Conservation (phyloP, 2,113 vertebrate species). For the Sebastes fasciatus region DNA sequence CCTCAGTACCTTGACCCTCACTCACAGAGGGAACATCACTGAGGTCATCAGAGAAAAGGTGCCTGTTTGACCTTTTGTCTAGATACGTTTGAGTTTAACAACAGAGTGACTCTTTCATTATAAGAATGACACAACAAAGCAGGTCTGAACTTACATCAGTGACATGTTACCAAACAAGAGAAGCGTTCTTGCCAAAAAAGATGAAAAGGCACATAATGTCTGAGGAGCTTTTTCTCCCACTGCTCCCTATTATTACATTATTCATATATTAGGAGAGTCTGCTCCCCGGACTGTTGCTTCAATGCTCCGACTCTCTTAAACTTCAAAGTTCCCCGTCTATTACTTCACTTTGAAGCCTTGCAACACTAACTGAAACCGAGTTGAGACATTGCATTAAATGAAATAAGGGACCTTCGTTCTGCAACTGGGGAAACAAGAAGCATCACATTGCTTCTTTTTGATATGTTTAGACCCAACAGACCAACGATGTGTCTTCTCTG, state of each 20-base stretch:
- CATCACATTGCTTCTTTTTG: not conserved
- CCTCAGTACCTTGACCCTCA: not conserved
- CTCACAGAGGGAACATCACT: not conserved
- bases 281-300: not conserved
- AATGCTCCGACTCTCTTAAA: not conserved
- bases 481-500: not conserved
- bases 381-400: slow-evolving; percentile 9
- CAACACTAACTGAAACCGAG: slow-evolving; percentile 24
- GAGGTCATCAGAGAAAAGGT: not conserved
- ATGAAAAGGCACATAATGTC: not conserved
- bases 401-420: not conserved
- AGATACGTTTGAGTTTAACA: not conserved
- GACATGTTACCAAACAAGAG: not conserved
- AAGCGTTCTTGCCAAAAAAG: slow-evolving; percentile 11
- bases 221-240: slow-evolving; percentile 11
- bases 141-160: slow-evolving; percentile 15
- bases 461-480: not conserved
- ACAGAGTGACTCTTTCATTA: not conserved
- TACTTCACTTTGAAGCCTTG: slow-evolving; percentile 17
- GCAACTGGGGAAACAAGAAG: not conserved
- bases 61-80: not conserved
- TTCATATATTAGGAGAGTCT: not conserved
- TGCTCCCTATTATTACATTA: not conserved
- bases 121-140: not conserved
- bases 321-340: slow-evolving; percentile 14